Evolutionary conservation across 1,140 invertebrate species (phyloP).

Genomic region (Drosophila yakuba): DNA sequence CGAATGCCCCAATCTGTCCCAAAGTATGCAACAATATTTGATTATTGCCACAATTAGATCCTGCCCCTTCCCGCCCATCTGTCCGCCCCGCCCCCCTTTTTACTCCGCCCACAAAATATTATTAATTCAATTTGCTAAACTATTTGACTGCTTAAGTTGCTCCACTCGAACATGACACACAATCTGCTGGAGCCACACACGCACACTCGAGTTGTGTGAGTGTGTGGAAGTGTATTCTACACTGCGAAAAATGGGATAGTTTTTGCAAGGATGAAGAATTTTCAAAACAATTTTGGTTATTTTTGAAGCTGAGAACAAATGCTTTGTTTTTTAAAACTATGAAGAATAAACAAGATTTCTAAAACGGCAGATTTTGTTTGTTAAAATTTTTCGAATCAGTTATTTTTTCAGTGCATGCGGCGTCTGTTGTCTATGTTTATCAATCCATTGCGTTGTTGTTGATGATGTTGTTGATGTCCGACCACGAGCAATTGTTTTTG

Average conservation of each 20-base stretch:
- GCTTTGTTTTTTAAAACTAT: too few species aligned
- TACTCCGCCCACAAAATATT: constrained; percentile 48
- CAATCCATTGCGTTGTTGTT: constrained; percentile 65
- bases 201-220: constrained; percentile 6
- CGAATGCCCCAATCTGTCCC: constrained; percentile 27
- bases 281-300: too few species aligned
- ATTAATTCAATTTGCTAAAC: constrained; percentile 76
- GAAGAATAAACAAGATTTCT: too few species aligned
- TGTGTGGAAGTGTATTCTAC: background rate
- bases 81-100: background rate
- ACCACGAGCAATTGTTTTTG: constrained; percentile 59
- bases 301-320: too few species aligned
- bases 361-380: too few species aligned
- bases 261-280: background rate
- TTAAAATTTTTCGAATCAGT: too few species aligned
- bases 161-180: constrained; percentile 40
- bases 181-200: constrained; percentile 28
- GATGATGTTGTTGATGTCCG: constrained; percentile 46
- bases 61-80: background rate
- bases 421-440: constrained; percentile 69
- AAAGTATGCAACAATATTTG: constrained; percentile 49
- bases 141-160: constrained; percentile 53
- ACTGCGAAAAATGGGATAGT: background rate
- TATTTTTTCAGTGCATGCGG: constrained; percentile 12
- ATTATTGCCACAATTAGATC: constrained; percentile 44